phyloP scores from a whole-genome alignment of 2,888 invertebrate species.

The Hofmannophila pseudospretella region DNA sequence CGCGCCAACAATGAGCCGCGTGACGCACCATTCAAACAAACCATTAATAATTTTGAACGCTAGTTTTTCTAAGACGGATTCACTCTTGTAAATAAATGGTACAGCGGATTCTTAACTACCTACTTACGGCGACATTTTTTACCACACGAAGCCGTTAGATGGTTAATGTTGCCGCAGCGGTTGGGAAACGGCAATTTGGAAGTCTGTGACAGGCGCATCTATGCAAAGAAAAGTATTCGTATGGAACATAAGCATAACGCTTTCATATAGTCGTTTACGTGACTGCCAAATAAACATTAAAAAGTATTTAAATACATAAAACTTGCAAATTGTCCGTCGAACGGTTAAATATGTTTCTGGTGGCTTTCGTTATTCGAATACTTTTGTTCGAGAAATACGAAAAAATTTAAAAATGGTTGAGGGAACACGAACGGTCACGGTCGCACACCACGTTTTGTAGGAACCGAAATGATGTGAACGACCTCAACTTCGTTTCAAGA shows the following conservation, averaged over 20 bases:
- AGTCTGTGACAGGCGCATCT: conserved; percentile 8
- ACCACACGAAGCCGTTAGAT: conserved; percentile 48
- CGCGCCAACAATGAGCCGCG: conserved; percentile 67
- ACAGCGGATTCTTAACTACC: conserved; percentile 70
- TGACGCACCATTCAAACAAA: conserved; percentile 75
- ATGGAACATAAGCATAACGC: conserved; percentile 9
- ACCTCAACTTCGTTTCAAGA: conserved; percentile 58
- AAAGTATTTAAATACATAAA: conserved; percentile 17
- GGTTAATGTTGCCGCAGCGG: conserved; percentile 37
- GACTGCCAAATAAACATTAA: conserved; percentile 21
- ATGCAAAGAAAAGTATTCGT: conserved; percentile 12
- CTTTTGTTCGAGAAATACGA: conserved; percentile 22
- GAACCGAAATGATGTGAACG: conserved; percentile 56
- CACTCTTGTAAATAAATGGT: conserved; percentile 74
- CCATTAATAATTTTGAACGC: conserved; percentile 75
- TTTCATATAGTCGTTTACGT: conserved; percentile 15
- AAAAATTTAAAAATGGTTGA: conserved; percentile 33
- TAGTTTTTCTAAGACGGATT: conserved; percentile 70
- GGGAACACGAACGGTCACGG: conserved; percentile 51
- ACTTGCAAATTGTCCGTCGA: conserved; percentile 8
- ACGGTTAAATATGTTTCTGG: conserved; percentile 11
- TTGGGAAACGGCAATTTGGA: conserved; percentile 24
- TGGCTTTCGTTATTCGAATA: conserved; percentile 28
- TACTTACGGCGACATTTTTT: conserved; percentile 72
- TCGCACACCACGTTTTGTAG: conserved; percentile 49